Evolutionary conservation across 2,797 vertebrate species (phyloP).

Genomic region (Macropodus opercularis): DNA sequence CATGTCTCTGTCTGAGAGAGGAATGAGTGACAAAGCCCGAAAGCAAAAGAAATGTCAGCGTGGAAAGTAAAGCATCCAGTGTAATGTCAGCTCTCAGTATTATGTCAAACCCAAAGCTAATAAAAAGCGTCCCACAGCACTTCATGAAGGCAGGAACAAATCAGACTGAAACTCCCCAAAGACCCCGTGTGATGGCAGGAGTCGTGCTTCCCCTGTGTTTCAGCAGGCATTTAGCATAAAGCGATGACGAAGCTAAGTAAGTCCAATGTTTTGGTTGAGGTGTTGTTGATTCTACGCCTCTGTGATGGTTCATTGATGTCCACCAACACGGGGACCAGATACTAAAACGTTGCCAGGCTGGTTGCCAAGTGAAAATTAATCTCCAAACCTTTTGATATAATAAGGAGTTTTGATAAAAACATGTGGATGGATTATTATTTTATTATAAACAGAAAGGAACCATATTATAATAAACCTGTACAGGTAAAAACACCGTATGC

Average conservation of each 20-base stretch:
- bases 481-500: not conserved
- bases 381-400: not conserved
- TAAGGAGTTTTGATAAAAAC: too few species aligned
- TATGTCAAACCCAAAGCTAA: slow-evolving; percentile 48
- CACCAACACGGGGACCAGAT: not conserved
- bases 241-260: slow-evolving; percentile 1
- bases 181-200: slow-evolving; percentile 7
- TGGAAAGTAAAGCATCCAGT: slow-evolving; percentile 23
- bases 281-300: not conserved
- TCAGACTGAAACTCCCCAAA: slow-evolving; percentile 39
- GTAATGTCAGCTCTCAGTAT: slow-evolving; percentile 43
- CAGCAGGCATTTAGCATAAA: slow-evolving; percentile 3
- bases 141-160: slow-evolving; percentile 32
- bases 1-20: slow-evolving; percentile 44
- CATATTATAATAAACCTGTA: not conserved
- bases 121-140: slow-evolving; percentile 53
- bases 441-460: not conserved
- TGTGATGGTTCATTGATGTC: slow-evolving; percentile 4
- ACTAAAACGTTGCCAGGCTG: slow-evolving; percentile 10
- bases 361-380: not conserved
- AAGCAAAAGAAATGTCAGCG: slow-evolving; percentile 37
- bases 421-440: too few species aligned
- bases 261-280: not conserved
- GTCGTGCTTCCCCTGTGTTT: not conserved
- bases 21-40: slow-evolving; percentile 51